These are phyloP conservation scores for Zaprionus davidi DNA, from an alignment of 1,140 invertebrate genomes.

Conservation along the genomic window DNA sequence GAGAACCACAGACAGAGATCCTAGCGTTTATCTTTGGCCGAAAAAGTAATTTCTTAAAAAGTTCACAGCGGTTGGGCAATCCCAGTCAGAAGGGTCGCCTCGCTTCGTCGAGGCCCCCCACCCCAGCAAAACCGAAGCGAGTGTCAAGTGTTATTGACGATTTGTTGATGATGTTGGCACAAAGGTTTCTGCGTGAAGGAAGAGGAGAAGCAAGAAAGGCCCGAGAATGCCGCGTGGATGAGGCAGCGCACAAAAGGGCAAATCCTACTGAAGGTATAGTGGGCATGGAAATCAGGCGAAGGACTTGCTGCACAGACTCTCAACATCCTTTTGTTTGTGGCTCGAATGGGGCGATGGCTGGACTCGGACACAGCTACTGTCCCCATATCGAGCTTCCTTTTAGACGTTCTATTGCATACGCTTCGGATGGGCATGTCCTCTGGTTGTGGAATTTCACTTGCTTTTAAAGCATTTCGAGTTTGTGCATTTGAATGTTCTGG, in stretches of 20 bases:
- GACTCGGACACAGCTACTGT: constrained; percentile 17
- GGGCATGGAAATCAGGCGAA: constrained; percentile 41
- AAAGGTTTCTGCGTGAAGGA: constrained; percentile 37
- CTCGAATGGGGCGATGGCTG: constrained; percentile 31
- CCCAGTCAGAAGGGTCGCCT: not conserved
- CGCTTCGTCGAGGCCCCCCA: not conserved
- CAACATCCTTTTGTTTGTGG: constrained; percentile 46
- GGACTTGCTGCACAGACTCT: constrained; percentile 23
- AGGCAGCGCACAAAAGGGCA: constrained; percentile 36
- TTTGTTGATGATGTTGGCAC: constrained; percentile 78
- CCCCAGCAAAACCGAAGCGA: constrained; percentile 47
- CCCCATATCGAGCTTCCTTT: constrained; percentile 29
- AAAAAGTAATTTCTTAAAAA: constrained; percentile 78
- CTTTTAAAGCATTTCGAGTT: constrained; percentile 19
- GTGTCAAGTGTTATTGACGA: constrained; percentile 82
- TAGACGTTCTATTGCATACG: constrained; percentile 13
- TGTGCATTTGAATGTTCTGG: constrained; percentile 21
- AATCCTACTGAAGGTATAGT: constrained; percentile 23
- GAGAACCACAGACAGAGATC: constrained; percentile 24
- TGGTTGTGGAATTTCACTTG: constrained; percentile 43
- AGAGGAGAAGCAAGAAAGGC: not conserved
- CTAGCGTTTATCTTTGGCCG: constrained; percentile 57
- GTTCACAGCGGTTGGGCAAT: constrained; percentile 44
- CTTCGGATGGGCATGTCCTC: constrained; percentile 13
- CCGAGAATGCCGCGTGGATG: not conserved